Evolutionary conservation across 2,113 vertebrate genomes (phyloP), one percentile per base, ranked within the genome.

Genomic region (Poicephalus gulielmi): DNA sequence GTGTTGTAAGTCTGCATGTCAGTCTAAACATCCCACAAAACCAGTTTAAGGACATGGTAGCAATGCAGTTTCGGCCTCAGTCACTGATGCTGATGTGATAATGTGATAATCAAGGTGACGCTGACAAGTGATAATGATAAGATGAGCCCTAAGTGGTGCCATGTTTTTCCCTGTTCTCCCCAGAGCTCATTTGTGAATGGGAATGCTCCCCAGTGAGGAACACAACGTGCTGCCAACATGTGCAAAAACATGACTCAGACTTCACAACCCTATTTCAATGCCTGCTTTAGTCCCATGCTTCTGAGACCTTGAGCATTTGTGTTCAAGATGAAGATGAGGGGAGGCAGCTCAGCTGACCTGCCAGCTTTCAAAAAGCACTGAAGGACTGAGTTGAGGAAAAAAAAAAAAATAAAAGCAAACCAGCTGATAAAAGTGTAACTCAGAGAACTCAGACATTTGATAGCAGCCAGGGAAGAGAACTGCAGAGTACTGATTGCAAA

Each of bases 401-500:
- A 66, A 71, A 66, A 30, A 68, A 89, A 96, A 91, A 78, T 52
- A 89, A 91, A 87, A 68, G 37, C 33, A 91, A 90, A 62, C 19
- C 52, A 86, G 63, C 27, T 77, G 67, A 64, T 62, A 88, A 89
- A 91, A 90, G n/a, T 0, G 0, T 63, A 91, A 92, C 63, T 84
- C 24, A 10, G 82, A 57, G 69, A 91, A 92, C 63, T 84, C 24
- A 10, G 82, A 57, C 66, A 92, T 83, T 62, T 83, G 49, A 80
- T 44, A 83, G 71, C 43, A 74, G 31, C 20, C 77, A 74, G 70
- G 68, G 79, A 89, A 87, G 30, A 84, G 53, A 55, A 75, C 6
- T 24, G 70, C 78, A 67, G 57, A 71, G 68, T 53, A 33, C 53
- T 94, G 86, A 92, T 55, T 94, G 78, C 60, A 60, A 85, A 83